A percentile compares a stretch with the other conserved stretches of the same genome.
phyloP scores from a whole-genome alignment of 2,888 invertebrate genomes.

The Ectemnius cavifrons region DNA sequence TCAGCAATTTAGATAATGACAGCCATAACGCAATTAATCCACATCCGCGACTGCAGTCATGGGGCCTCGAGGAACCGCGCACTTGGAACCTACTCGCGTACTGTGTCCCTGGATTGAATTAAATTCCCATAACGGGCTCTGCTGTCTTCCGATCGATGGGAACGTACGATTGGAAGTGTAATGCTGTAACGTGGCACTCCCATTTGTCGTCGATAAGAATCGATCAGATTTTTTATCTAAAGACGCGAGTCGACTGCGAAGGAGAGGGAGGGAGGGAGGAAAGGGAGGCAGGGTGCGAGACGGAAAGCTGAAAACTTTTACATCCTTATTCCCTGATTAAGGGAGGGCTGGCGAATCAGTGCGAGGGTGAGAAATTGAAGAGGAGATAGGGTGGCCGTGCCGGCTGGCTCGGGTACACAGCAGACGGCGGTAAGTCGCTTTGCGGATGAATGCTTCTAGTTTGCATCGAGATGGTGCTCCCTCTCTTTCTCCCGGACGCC shows the following conservation, averaged over 20 bases:
- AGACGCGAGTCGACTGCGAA: neutral
- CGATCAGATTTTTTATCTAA: neutral
- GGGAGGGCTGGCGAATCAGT: slow-evolving; percentile 5
- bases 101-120: slow-evolving; percentile 17
- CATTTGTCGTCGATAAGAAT: neutral
- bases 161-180: no score
- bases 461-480: slow-evolving; percentile 43
- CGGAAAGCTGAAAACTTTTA: neutral
- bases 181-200: neutral
- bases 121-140: no score
- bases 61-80: slow-evolving; percentile 13
- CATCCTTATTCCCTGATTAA: slow-evolving; percentile 2
- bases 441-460: slow-evolving; percentile 39
- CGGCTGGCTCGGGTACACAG: slow-evolving; percentile 19
- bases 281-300: no score
- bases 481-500: slow-evolving; percentile 11
- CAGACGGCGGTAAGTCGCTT: slow-evolving; percentile 39
- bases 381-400: neutral
- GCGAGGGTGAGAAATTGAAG: slow-evolving; percentile 7
- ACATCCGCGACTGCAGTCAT: slow-evolving; percentile 46
- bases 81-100: slow-evolving; percentile 21
- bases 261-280: slow-evolving; percentile 1
- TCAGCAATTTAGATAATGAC: slow-evolving; percentile 44
- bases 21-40: slow-evolving; percentile 54
- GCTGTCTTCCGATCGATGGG: no score